Evolutionary conservation across 2,797 vertebrate genomes (phyloP).

Genomic region (Helarctos malayanus): DNA sequence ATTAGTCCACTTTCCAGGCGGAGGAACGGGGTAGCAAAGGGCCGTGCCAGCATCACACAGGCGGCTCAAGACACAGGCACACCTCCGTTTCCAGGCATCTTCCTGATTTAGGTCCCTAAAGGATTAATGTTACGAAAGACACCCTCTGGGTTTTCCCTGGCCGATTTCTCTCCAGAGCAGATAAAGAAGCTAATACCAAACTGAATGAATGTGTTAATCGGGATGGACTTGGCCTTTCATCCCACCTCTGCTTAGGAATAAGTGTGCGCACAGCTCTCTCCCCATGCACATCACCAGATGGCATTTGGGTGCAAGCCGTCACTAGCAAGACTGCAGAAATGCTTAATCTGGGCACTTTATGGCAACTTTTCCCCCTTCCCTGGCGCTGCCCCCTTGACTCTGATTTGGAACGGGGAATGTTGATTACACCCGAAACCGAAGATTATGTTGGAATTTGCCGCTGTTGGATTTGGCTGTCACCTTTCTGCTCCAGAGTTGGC

Average conservation of each 20-base stretch:
- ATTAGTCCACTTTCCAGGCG: slow-evolving; percentile 58
- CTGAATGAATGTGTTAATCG: slow-evolving; percentile 24
- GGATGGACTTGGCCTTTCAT: slow-evolving; percentile 19
- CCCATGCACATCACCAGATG: neutral
- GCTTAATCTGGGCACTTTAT: neutral
- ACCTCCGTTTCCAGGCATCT: neutral
- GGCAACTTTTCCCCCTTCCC: neutral
- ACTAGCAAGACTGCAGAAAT: slow-evolving; percentile 14
- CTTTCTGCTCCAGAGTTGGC: slow-evolving; percentile 59
- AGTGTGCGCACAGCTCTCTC: neutral
- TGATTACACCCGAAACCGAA: slow-evolving; percentile 40
- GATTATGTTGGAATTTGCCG: slow-evolving; percentile 26
- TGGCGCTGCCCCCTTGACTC: neutral
- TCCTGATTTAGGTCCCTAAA: slow-evolving; percentile 18
- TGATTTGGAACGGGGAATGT: neutral
- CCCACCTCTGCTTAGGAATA: slow-evolving; percentile 44
- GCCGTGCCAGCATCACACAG: neutral
- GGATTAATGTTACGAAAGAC: neutral
- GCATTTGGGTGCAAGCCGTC: slow-evolving; percentile 71
- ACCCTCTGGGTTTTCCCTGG: neutral
- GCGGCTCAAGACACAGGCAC: neutral
- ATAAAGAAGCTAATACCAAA: slow-evolving; percentile 8
- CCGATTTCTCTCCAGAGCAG: slow-evolving; percentile 41
- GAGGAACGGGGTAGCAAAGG: neutral
- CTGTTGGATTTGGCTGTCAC: slow-evolving; percentile 13